Conservation (phyloP, 2,888 invertebrate species). For the Lapara coniferarum region DNA sequence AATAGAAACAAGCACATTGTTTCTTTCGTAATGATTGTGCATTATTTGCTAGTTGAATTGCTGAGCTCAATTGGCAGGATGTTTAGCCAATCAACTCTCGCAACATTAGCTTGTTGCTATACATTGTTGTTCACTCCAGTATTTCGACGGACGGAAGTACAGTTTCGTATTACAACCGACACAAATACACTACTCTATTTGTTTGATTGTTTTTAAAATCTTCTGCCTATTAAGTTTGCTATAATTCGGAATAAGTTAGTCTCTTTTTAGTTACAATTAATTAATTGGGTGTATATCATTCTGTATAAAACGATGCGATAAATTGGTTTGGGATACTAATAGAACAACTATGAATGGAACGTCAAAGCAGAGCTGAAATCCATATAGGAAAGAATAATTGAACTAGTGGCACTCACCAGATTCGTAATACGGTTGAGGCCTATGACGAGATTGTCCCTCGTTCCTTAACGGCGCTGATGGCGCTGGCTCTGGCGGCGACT, state of each 20-base stretch:
- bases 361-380: too few species aligned
- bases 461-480: conserved; percentile 74
- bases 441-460: conserved; percentile 69
- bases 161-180: conserved; percentile 31
- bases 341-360: too few species aligned
- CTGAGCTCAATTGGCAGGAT: conserved; percentile 44
- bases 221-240: not conserved
- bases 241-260: not conserved
- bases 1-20: conserved; percentile 27
- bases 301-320: too few species aligned
- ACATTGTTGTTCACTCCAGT: conserved; percentile 31
- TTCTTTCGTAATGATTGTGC: conserved; percentile 32
- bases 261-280: not conserved
- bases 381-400: not conserved
- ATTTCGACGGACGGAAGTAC: conserved; percentile 37
- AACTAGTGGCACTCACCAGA: conserved; percentile 62
- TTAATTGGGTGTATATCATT: not conserved
- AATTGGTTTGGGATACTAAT: too few species aligned
- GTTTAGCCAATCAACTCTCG: conserved; percentile 45
- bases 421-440: conserved; percentile 78
- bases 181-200: conserved; percentile 8
- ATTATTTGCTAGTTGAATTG: conserved; percentile 31
- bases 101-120: conserved; percentile 25
- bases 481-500: conserved; percentile 79
- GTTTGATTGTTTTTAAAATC: conserved; percentile 19